phyloP scores from a whole-genome alignment of 2,113 vertebrate genomes.

The Antechinus stuartii region DNA sequence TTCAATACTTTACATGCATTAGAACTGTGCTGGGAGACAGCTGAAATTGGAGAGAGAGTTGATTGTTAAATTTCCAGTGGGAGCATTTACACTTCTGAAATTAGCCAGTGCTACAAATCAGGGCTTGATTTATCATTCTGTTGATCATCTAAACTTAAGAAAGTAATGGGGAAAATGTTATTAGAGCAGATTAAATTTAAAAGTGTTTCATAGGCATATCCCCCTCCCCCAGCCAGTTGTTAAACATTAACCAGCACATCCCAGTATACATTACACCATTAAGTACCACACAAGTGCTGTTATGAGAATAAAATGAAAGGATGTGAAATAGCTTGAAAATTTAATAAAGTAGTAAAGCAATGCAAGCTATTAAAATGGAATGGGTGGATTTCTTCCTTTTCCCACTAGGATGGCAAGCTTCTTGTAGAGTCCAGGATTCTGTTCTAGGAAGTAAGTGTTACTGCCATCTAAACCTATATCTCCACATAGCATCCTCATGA shows the following conservation, averaged over 20 bases:
- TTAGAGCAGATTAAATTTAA: not conserved
- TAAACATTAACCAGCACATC: not conserved
- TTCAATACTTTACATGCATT: not conserved
- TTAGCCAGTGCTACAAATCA: not conserved
- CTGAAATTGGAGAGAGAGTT: not conserved
- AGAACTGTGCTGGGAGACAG: not conserved
- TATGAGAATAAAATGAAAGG: not conserved
- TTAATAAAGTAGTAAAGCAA: not conserved
- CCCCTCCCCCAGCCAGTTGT: not conserved
- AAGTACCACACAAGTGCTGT: not conserved
- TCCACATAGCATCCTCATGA: not conserved
- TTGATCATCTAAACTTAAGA: not conserved
- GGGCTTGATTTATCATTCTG: not conserved
- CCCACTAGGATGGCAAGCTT: not conserved
- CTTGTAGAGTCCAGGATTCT: not conserved
- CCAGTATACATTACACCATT: not conserved
- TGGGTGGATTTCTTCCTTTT: not conserved
- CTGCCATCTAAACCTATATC: not conserved
- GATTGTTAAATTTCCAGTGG: not conserved
- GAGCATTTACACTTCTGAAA: not conserved
- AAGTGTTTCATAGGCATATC: too few species aligned
- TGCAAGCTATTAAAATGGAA: not conserved
- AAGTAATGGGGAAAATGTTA: not conserved
- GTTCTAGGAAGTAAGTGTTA: not conserved
- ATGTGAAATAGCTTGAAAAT: not conserved